A percentile compares a stretch with the other conserved stretches of the same genome.
Conservation (phyloP, 2,888 invertebrate species). For the Colletes collaris region DNA sequence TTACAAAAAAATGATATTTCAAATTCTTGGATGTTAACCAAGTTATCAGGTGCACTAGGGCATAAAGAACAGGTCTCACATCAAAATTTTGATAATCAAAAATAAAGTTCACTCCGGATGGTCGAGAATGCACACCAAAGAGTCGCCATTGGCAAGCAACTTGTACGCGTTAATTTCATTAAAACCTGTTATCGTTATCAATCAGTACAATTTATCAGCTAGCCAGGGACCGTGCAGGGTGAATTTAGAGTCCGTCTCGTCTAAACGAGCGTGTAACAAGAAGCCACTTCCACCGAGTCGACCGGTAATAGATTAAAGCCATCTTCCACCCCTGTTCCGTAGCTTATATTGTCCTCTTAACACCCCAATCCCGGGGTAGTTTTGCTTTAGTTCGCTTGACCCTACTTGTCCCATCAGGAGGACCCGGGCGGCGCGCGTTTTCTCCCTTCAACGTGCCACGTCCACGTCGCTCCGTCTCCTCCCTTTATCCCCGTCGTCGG, state of each 20-base stretch:
- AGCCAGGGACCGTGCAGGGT: constrained; percentile 32
- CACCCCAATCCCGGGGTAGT: constrained; percentile 75
- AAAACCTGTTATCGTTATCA: constrained; percentile 3
- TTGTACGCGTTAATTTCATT: not conserved
- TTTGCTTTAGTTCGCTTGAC: constrained; percentile 81
- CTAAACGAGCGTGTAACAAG: constrained; percentile 79
- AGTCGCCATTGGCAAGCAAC: too few species aligned
- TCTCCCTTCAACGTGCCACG: constrained; percentile 55
- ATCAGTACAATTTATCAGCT: constrained; percentile 28
- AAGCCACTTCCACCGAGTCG: constrained; percentile 79
- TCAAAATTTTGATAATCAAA: too few species aligned
- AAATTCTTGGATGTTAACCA: too few species aligned
- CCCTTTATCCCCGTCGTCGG: not conserved
- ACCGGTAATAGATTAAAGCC: constrained; percentile 82
- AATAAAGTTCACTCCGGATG: too few species aligned
- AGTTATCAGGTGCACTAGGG: too few species aligned
- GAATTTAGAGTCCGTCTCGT: constrained; percentile 59
- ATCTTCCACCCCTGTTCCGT: constrained; percentile 73
- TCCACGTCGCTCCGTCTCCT: constrained; percentile 37
- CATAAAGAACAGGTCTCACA: too few species aligned
- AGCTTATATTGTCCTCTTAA: constrained; percentile 80
- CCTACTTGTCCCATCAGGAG: constrained; percentile 76
- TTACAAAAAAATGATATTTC: too few species aligned
- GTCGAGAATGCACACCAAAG: too few species aligned
- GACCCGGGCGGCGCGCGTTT: constrained; percentile 48